Evolutionary conservation across 2,888 invertebrate genomes (phyloP), one percentile per base, ranked within the genome.

Genomic region (Xiphydria camelus): DNA sequence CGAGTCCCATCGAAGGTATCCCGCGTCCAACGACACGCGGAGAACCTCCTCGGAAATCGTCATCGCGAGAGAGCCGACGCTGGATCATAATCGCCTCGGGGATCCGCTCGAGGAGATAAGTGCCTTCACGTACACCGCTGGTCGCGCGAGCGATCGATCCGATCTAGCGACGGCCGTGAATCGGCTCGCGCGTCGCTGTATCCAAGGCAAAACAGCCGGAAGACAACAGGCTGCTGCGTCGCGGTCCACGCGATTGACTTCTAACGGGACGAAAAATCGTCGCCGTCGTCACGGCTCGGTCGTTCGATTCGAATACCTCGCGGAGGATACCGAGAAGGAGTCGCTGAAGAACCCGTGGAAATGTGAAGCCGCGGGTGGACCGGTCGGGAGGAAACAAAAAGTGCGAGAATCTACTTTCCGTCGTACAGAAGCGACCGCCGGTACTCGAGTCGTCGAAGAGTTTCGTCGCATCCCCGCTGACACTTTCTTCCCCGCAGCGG

Each of bases 71-170:
- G 9, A 29, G 15, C 14, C 29, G 15, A 12, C 9, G 43, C 50
- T 62, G 61, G 62, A 63, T 64, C 61, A 60, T 63, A 66, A 61
- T 55, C 55, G 54, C 61, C 57, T 53, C 54, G 36, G 55, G 60
- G 56, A 47, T 54, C 56, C 55, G 49, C 52, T 47, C 53, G 39
- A 46, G 45, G 45, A 53, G 58, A 56, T 50, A 55, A 54, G 45
- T 55, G 53, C 49, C 47, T 47, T 52, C 35, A 43, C 47, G 50
- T 46, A 18, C 14, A 29, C 6, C 12, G 15, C 15, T 15, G 29
- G 15, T 38, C 41, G 29, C 49, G 41, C 54, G 45, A 50, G 46
- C 18, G 22, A 10, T 12, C 22, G 21, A 12, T 18, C 4, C 54
- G 45, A 50, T 49, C 31, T 22, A 10, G 10, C 20, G 19, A n/a